Base-by-base conservation (phyloP, 2,888 invertebrate species). In the Anaspis maculata region DNA sequence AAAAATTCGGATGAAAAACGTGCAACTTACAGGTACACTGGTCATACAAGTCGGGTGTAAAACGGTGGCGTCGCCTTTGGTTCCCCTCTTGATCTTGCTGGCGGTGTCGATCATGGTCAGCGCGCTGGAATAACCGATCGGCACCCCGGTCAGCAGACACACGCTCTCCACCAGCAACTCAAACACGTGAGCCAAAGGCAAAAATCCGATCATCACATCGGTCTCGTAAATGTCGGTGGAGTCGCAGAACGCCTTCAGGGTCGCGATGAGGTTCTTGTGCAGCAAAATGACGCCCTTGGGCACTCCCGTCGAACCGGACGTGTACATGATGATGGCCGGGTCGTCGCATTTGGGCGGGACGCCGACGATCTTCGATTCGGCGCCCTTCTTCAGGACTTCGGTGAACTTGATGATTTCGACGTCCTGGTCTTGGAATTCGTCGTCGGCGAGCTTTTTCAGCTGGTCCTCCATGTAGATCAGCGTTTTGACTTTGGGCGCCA, bases 281-380 rank as follows among this genome's bases (percentile, higher is more conserved):
- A 85, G 78, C 16, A 90, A 69, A 12, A 87, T 60, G 9, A 90
- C 87, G 53, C 94, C 95, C 68, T 95, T 95, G 0, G 95, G 95
- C 38, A 84, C 78, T 31, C 95, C 96, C 3, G 97, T 97, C 1
- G 95, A 95, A 3, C 97, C 97, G 49, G 92, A 94, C 2, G 97
- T 98, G 72, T 97, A 98, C 97, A 98, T 98, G 24, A 98, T 84
- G 53, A 98, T 90, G 28, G 97, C 97, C 3, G 83, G 79, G 64
- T 97, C 96, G 9, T 76, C 69, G 3, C 79, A 66, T 3, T 66
- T 64, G 2, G 91, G 88, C 3, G 76, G 72, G 5, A 33, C 25
- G 10, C 26, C 40, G 21, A 40, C 40, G 34, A 69, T 62, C 57
- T 64, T 64, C 32, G 70, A 72, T n/a, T 64, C 60, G 11, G 64